Evolutionary conservation across 2,888 invertebrate species (phyloP).

Genomic region (Ashinkailepas kermadecensis): DNA sequence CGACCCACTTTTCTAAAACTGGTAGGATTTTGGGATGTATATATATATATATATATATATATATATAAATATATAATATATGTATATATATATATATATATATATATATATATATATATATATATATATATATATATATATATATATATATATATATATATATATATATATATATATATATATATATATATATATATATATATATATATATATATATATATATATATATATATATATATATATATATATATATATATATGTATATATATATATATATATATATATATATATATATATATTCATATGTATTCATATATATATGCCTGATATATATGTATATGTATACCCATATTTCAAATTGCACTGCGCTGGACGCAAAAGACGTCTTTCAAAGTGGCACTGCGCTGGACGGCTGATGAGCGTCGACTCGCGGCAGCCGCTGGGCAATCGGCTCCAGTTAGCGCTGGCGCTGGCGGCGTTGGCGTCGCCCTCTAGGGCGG

Average conservation of each 20-base stretch:
- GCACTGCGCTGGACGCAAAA: too few relatives aligned
- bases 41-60: background rate
- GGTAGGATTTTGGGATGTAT: background rate
- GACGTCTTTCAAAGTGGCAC: too few relatives aligned
- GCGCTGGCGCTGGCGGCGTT: too few relatives aligned
- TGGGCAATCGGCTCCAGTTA: too few relatives aligned
- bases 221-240: background rate
- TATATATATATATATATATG: background rate
- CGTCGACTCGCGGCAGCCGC: too few relatives aligned
- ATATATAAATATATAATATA: too few relatives aligned
- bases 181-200: conserved; percentile 14
- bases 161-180: too few relatives aligned
- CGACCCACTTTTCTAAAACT: too few relatives aligned
- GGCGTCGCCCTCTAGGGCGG: too few relatives aligned
- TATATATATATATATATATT: conserved; percentile 19
- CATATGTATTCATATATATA: conserved; percentile 22
- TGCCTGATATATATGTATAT: background rate
- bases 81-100: conserved; percentile 3
- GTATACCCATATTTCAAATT: too few relatives aligned
- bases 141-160: conserved; percentile 24
- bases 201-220: background rate
- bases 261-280: background rate
- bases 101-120: too few relatives aligned
- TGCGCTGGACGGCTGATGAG: too few relatives aligned
- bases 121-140: background rate